These are phyloP conservation scores for Rhogogaster chlorosoma DNA, from an alignment of 2,888 invertebrate genomes.

Conservation along the genomic window DNA sequence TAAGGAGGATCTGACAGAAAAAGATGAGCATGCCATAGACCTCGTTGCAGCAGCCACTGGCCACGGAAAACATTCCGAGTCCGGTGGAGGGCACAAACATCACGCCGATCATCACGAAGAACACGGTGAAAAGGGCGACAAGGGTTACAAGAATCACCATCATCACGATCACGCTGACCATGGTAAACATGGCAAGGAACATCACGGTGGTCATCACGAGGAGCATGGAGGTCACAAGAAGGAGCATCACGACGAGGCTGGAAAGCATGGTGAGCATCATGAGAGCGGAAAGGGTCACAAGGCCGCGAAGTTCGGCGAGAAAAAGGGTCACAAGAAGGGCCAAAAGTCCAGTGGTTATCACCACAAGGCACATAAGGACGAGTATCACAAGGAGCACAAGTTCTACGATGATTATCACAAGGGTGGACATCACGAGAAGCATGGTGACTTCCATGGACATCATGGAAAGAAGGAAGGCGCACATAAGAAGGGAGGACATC, in stretches of 20 bases:
- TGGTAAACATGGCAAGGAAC: conserved; percentile 88
- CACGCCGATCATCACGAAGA: conserved; percentile 79
- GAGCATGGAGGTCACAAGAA: conserved; percentile 91
- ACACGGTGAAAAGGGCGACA: conserved; percentile 80
- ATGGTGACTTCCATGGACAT: conserved; percentile 89
- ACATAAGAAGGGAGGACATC: conserved; percentile 90
- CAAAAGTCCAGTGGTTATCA: conserved; percentile 92
- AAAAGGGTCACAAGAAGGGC: conserved; percentile 92
- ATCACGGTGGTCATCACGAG: conserved; percentile 87
- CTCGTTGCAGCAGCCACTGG: conserved; percentile 79
- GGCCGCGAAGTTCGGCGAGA: conserved; percentile 89
- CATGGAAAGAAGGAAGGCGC: conserved; percentile 89
- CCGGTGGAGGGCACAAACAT: conserved; percentile 77
- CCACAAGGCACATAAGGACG: conserved; percentile 92
- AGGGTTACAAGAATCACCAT: conserved; percentile 76
- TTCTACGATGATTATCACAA: conserved; percentile 94
- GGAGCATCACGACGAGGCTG: conserved; percentile 88
- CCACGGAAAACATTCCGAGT: conserved; percentile 78
- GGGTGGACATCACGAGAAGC: conserved; percentile 90
- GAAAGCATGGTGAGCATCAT: conserved; percentile 88
- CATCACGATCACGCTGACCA: conserved; percentile 84
- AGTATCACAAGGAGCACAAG: conserved; percentile 92
- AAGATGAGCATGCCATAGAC: conserved; percentile 67
- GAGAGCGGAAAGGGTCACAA: conserved; percentile 89
- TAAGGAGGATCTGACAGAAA: conserved; percentile 34